These are phyloP conservation scores for Pseudotriccus pelzelni DNA, from an alignment of 2,797 vertebrate genomes.

Conservation along the genomic window DNA sequence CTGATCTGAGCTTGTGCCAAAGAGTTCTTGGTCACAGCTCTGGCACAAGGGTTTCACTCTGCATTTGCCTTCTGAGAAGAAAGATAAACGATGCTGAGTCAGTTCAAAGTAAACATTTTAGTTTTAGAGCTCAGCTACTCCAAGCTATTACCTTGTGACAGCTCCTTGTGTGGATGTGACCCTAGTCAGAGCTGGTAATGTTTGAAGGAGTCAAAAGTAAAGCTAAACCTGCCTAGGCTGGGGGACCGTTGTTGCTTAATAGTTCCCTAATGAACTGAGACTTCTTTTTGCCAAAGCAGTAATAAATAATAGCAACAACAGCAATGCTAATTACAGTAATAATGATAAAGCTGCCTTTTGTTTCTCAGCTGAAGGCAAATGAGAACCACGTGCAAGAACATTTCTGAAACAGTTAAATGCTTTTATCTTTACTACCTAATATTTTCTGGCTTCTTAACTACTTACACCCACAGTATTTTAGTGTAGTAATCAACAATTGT, in stretches of 20 bases:
- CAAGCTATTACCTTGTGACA: slow-evolving; percentile 4
- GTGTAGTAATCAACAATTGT: not conserved
- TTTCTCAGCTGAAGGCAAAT: slow-evolving; percentile 44
- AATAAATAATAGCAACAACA: not conserved
- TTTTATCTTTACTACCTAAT: not conserved
- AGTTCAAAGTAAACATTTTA: slow-evolving; percentile 5
- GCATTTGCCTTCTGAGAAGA: not conserved
- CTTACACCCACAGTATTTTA: not conserved
- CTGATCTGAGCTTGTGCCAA: not conserved
- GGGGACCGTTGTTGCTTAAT: slow-evolving; percentile 1
- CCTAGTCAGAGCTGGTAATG: slow-evolving; percentile 43
- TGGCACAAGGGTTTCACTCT: not conserved
- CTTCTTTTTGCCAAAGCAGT: slow-evolving; percentile 36
- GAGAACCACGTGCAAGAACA: slow-evolving; percentile 20
- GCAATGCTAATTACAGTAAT: not conserved
- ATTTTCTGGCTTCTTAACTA: not conserved
- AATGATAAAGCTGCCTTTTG: slow-evolving; percentile 20
- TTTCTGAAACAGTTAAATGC: slow-evolving; percentile 23
- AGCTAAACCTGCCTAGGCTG: not conserved
- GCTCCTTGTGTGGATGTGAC: slow-evolving; percentile 41
- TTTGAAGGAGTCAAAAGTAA: slow-evolving; percentile 57
- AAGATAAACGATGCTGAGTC: not conserved
- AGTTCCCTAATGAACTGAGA: slow-evolving; percentile 5
- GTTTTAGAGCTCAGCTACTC: slow-evolving; percentile 30
- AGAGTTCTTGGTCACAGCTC: not conserved